These are phyloP conservation scores for Oscheius sp. DNA, from an alignment of 2,888 invertebrate species.

Conservation along the genomic window DNA sequence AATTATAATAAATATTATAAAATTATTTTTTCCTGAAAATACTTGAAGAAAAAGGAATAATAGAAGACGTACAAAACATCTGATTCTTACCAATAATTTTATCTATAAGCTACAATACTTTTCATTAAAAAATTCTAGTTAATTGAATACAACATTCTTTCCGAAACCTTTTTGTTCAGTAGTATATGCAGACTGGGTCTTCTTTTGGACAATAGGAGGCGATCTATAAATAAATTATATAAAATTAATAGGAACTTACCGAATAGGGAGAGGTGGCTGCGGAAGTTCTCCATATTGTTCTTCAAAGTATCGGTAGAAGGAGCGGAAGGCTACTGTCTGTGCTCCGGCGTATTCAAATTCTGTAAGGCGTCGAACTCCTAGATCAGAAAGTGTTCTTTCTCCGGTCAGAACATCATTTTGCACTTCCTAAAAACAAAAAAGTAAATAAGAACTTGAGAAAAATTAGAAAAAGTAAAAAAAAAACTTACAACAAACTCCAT, in stretches of 20 bases:
- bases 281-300: conserved; percentile 66
- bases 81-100: neutral
- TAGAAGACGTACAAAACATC: neutral
- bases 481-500: conserved; percentile 70
- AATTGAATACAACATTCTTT: conserved; percentile 37
- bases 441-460: neutral
- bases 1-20: neutral
- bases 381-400: conserved; percentile 74
- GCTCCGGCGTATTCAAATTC: conserved; percentile 73
- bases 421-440: conserved; percentile 72
- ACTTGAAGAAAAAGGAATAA: too few species aligned
- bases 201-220: conserved; percentile 40
- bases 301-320: conserved; percentile 67
- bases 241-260: conserved; percentile 27
- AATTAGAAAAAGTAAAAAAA: neutral
- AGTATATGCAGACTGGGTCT: conserved; percentile 10
- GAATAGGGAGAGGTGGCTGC: conserved; percentile 66
- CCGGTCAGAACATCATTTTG: conserved; percentile 74
- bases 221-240: conserved; percentile 32
- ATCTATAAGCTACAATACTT: conserved; percentile 6
- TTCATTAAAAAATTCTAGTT: conserved; percentile 6
- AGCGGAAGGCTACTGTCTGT: conserved; percentile 59
- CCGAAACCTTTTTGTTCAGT: conserved; percentile 20
- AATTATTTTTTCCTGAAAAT: neutral
- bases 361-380: conserved; percentile 74